Evolutionary conservation across 2,113 vertebrate species (phyloP), one percentile per base, ranked within the genome.

Genomic region (Strigops habroptila): DNA sequence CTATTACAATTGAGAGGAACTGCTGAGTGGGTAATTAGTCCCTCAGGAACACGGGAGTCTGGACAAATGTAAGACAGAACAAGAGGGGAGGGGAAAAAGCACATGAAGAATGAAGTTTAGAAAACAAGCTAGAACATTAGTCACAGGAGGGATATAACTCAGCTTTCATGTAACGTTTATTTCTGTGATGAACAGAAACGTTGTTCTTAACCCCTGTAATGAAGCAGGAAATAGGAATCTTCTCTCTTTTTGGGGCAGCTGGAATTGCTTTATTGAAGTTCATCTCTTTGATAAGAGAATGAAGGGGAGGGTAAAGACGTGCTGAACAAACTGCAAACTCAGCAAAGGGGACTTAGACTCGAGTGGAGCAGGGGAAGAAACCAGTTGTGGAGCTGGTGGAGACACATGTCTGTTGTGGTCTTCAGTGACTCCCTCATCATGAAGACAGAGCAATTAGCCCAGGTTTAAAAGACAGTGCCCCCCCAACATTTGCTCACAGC

Each of bases 21-120:
- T 97, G 96, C 92, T 96, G 94, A 97, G 88, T 92, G 88, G 77
- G 88, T 97, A 96, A 97, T 96, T 92, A 89, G 87, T 94, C 95
- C 86, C 92, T 15, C 22, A 59, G 88, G 95, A 96, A 53, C 67
- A 88, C 18, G 4, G 63, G 88, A 97, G 96, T 87, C 96, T 95
- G 96, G 91, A 91, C 83, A 94, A 96, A 96, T 91, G 70, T 85
- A 91, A 95, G 83, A 85, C 60, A 71, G 94, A 88, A 78, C 68
- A 86, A 86, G 95, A 82, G 10, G 21, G 8, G 55, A 31, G 7
- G 37, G 53, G 51, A 4, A 3, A 22, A 91, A 89, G 19, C 1
- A 2, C 89, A 92, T 80, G 91, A 92, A 95, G 78, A 91, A 94
- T 96, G 93, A 92, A 92, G 84, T 96, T 97, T 82, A 95, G 91